A percentile compares a stretch with the other conserved stretches of the same genome.
Conservation (phyloP, 2,113 vertebrate species). For the Petromus typicus region DNA sequence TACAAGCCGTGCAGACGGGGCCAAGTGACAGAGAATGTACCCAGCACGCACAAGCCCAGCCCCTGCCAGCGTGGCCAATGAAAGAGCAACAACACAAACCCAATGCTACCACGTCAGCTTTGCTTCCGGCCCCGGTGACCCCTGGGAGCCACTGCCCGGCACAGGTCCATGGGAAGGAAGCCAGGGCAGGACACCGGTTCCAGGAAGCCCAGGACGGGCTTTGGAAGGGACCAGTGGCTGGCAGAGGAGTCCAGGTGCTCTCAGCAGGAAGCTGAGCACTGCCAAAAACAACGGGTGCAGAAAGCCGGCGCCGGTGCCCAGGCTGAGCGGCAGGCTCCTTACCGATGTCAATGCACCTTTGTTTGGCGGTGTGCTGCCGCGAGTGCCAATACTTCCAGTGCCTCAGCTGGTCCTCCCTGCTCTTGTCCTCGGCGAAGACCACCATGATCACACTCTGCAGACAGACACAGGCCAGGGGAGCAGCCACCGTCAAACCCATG, state of each 20-base stretch:
- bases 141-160: not conserved
- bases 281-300: conserved; percentile 78
- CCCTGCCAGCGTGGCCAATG: not conserved
- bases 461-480: not conserved
- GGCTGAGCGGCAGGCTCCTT: conserved; percentile 68
- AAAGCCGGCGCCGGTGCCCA: conserved; percentile 53
- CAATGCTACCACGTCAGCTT: accelerated
- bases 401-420: conserved; percentile 96
- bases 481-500: not conserved
- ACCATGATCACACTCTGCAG: conserved; percentile 98
- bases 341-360: conserved; percentile 99
- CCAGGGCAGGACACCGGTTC: conserved; percentile 10
- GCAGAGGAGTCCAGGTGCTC: conserved; percentile 48
- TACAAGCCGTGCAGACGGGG: not conserved
- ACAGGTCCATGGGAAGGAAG: conserved; percentile 12
- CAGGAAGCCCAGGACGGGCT: conserved; percentile 59
- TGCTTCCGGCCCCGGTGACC: not conserved
- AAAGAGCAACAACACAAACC: not conserved
- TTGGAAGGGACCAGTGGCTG: conserved; percentile 57
- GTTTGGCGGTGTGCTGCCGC: conserved; percentile 98
- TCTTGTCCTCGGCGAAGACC: conserved; percentile 99
- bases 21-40: not conserved
- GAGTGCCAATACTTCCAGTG: conserved; percentile 99
- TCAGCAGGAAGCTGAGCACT: conserved; percentile 74
- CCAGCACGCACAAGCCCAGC: not conserved